Conservation (phyloP, 2,797 vertebrate species). For the Scolopax bukidnonensis region DNA sequence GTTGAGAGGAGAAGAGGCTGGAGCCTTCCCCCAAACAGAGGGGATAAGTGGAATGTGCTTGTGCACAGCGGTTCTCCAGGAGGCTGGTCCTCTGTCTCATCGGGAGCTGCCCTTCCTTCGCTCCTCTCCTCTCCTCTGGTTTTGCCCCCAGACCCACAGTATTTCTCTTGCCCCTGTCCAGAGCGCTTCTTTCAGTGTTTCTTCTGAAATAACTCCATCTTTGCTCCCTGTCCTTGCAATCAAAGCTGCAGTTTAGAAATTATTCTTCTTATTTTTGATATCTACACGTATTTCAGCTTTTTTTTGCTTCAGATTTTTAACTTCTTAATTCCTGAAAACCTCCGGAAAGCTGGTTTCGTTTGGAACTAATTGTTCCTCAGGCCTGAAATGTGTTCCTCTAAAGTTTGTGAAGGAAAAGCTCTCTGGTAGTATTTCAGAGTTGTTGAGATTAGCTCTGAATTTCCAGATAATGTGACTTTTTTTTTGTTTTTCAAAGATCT, state of each 20-base stretch:
- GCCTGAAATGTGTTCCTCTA: not conserved
- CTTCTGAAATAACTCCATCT: not conserved
- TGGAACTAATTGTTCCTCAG: not conserved
- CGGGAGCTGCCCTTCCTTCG: not conserved
- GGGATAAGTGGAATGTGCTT: no score
- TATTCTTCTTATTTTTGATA: not conserved
- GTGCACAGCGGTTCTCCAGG: not conserved
- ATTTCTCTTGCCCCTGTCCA: not conserved
- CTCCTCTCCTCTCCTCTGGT: not conserved
- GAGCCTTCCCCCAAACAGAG: not conserved
- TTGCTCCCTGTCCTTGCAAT: fast-evolving
- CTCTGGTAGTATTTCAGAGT: not conserved
- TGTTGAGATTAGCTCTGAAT: conserved; percentile 20
- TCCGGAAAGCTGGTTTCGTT: not conserved
- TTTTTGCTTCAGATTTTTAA: not conserved
- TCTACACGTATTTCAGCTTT: not conserved
- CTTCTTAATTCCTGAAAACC: not conserved
- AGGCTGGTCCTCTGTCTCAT: not conserved
- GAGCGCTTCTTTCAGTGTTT: not conserved
- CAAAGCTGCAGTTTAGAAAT: not conserved
- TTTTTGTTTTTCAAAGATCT: not conserved
- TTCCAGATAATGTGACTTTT: conserved; percentile 24
- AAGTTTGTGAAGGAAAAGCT: not conserved
- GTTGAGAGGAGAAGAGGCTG: not conserved
- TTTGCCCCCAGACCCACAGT: not conserved